Percentiles rank a stretch among this genome's conserved stretches.
Evolutionary conservation across 2,113 vertebrate species (phyloP).

Genomic region (Psittacula cyanocephala): DNA sequence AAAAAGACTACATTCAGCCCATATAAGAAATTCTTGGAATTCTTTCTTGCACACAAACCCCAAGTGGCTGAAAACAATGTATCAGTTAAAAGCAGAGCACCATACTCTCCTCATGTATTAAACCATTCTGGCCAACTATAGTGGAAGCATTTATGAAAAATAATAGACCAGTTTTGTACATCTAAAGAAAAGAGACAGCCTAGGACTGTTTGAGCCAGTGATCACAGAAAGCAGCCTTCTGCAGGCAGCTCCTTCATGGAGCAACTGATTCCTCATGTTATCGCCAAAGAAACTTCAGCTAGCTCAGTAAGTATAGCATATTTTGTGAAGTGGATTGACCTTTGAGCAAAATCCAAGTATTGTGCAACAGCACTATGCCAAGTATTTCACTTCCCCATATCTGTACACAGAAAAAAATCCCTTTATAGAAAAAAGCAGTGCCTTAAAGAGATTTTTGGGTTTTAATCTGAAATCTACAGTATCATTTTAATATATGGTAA

Average conservation of each 20-base stretch:
- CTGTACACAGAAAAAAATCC: not conserved
- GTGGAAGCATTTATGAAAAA: not conserved
- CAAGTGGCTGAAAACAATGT: not conserved
- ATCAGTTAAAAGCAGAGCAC: not conserved
- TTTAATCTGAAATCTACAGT: not conserved
- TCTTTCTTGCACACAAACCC: not conserved
- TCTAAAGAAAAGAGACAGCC: not conserved
- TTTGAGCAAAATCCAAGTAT: not conserved
- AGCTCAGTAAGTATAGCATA: not conserved
- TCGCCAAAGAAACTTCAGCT: not conserved
- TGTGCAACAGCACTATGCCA: not conserved
- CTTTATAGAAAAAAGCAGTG: not conserved
- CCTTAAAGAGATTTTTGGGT: not conserved
- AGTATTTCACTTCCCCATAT: not conserved
- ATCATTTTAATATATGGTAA: not conserved
- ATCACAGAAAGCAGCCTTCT: not conserved
- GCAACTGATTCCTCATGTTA: not conserved
- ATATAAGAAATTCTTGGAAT: not conserved
- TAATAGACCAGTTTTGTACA: not conserved
- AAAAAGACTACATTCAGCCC: not conserved
- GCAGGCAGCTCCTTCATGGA: not conserved
- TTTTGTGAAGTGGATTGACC: not conserved
- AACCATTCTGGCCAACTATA: not conserved
- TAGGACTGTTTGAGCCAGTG: not conserved
- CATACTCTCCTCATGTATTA: not conserved